A percentile compares a stretch with the other conserved stretches of the same genome.
These are phyloP conservation scores for Neosilurus mollespiculum DNA, from an alignment of 2,797 vertebrate species.

Conservation along the genomic window DNA sequence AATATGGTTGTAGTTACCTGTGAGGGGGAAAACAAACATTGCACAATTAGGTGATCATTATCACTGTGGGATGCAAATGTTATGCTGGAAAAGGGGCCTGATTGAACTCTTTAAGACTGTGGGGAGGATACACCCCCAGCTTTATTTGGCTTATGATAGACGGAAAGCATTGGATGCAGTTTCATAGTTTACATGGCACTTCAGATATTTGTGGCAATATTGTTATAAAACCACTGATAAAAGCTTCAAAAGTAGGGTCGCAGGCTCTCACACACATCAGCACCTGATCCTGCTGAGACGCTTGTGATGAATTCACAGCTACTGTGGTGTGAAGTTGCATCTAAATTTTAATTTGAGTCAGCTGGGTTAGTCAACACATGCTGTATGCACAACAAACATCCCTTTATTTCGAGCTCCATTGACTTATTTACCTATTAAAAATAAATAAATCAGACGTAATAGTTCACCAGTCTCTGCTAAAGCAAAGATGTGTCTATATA, in stretches of 20 bases:
- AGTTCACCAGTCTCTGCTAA: background rate
- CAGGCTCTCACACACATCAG: background rate
- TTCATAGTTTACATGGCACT: background rate
- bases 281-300: slow-evolving; percentile 32
- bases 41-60: background rate
- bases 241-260: slow-evolving; percentile 5
- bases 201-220: background rate
- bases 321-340: slow-evolving; percentile 18
- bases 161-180: background rate
- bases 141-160: background rate
- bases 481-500: background rate
- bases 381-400: slow-evolving; percentile 31
- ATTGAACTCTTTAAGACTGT: background rate
- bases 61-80: background rate
- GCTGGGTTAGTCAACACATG: slow-evolving; percentile 24
- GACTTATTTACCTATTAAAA: background rate
- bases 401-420: slow-evolving; percentile 3
- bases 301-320: slow-evolving; percentile 35
- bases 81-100: background rate
- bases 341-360: slow-evolving; percentile 37
- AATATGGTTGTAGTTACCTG: background rate
- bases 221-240: background rate
- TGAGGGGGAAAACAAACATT: background rate
- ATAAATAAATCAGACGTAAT: slow-evolving; percentile 21
- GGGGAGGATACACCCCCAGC: background rate